Percentiles rank a stretch among this genome's conserved stretches.
Conservation (phyloP, 1,140 invertebrate species). For the Sarcophaga bullata region DNA sequence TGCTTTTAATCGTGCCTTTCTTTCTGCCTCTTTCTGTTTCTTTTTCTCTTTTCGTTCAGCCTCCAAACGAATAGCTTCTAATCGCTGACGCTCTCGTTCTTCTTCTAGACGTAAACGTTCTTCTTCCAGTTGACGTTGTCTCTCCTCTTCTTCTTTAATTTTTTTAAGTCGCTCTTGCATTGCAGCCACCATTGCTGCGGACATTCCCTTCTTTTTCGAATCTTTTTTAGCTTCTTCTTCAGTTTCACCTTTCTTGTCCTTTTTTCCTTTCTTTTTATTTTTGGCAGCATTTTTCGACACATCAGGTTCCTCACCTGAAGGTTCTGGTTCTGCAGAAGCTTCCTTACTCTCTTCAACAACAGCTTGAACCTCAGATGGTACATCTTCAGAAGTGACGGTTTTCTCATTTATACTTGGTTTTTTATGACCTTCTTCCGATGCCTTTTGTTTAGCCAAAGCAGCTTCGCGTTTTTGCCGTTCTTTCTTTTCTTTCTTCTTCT, state of each 20-base stretch:
- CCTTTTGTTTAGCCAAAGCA: constrained; percentile 58
- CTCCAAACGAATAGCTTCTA: constrained; percentile 82
- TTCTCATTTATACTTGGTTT: constrained; percentile 53
- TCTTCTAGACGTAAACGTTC: constrained; percentile 80
- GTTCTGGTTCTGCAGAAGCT: constrained; percentile 59
- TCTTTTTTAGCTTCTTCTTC: constrained; percentile 70
- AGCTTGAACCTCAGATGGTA: constrained; percentile 58
- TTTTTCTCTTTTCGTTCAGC: constrained; percentile 90
- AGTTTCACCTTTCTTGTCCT: constrained; percentile 69
- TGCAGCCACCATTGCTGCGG: constrained; percentile 79
- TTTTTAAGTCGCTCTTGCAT: constrained; percentile 91
- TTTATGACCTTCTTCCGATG: constrained; percentile 70
- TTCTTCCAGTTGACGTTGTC: constrained; percentile 80
- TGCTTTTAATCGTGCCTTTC: constrained; percentile 90
- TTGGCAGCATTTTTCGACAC: constrained; percentile 61
- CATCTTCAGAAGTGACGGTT: constrained; percentile 48
- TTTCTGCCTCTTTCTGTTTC: constrained; percentile 95
- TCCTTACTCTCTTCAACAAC: constrained; percentile 56
- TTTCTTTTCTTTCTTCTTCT: constrained; percentile 89
- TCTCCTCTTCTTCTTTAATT: constrained; percentile 91
- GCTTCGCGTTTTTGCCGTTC: constrained; percentile 82
- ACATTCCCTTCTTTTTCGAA: constrained; percentile 73
- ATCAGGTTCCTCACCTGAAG: constrained; percentile 63
- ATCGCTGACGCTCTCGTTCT: constrained; percentile 76
- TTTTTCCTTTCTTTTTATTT: constrained; percentile 72